phyloP scores from a whole-genome alignment of 2,888 invertebrate genomes.

The Deladenus siricidicola region DNA sequence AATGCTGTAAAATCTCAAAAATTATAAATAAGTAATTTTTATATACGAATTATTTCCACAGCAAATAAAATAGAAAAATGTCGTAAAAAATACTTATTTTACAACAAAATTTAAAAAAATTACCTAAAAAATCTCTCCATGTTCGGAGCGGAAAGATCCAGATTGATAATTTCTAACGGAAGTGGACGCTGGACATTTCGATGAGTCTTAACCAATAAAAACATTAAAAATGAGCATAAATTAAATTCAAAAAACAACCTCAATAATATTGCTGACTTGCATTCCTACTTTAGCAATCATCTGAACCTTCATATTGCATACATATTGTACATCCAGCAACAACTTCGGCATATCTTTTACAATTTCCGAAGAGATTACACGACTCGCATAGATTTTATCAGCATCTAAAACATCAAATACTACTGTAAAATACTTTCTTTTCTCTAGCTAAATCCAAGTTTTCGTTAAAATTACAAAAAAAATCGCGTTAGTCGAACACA shows the following conservation, averaged over 20 bases:
- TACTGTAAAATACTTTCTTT: too few species aligned
- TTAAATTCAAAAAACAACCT: not conserved
- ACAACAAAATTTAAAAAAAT: not conserved
- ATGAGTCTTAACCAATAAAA: slow-evolving; percentile 6
- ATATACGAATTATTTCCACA: too few species aligned
- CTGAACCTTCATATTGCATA: not conserved
- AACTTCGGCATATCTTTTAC: not conserved
- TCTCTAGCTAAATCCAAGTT: too few species aligned
- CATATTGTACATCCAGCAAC: not conserved
- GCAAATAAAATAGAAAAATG: not conserved
- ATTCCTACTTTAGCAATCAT: not conserved
- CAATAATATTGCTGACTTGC: not conserved
- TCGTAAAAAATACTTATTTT: not conserved
- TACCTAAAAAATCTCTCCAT: slow-evolving; percentile 4
- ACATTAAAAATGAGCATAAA: not conserved
- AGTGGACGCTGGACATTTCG: slow-evolving; percentile 2
- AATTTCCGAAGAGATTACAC: not conserved
- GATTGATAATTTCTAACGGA: slow-evolving; percentile 19
- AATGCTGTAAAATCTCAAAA: too few species aligned
- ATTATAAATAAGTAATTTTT: too few species aligned
- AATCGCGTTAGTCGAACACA: too few species aligned
- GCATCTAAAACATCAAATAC: not conserved
- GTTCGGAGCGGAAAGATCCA: slow-evolving; percentile 1
- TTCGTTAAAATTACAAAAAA: too few species aligned
- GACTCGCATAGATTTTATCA: not conserved